phyloP scores from a whole-genome alignment of 2,797 vertebrate genomes.

The Acrocephalus scirpaceus region DNA sequence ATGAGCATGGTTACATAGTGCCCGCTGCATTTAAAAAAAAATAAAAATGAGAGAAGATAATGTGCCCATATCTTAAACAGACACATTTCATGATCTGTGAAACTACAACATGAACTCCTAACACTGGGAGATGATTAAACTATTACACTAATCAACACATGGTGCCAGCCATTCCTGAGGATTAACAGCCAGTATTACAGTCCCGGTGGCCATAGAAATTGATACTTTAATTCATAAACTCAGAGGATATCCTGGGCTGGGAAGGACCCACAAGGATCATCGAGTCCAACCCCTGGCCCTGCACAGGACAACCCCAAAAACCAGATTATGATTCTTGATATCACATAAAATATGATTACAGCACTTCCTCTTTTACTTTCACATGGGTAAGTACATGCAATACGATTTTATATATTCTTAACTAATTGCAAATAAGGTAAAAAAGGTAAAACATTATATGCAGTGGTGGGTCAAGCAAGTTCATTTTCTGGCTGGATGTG shows the following conservation, averaged over 20 bases:
- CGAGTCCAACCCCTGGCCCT: not conserved
- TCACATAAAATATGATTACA: not conserved
- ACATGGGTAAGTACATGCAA: accelerated
- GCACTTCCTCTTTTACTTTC: not conserved
- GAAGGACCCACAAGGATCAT: not conserved
- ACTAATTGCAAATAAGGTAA: not conserved
- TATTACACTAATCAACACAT: conserved; percentile 58
- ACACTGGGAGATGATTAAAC: conserved; percentile 52
- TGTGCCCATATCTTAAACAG: conserved; percentile 58
- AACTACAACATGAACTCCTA: conserved; percentile 48
- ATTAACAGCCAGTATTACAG: conserved; percentile 9
- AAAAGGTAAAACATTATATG: not conserved
- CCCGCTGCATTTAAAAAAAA: not conserved
- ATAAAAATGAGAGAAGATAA: not conserved
- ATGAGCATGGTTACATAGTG: not conserved
- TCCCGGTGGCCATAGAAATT: not conserved
- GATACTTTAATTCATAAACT: not conserved
- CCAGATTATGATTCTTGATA: not conserved
- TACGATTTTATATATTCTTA: not conserved
- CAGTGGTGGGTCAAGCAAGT: not conserved
- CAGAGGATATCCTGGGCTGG: not conserved
- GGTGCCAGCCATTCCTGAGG: conserved; percentile 6
- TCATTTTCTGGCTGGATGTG: not conserved
- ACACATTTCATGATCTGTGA: conserved; percentile 68
- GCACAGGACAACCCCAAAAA: not conserved